Evolutionary conservation across 2,888 invertebrate genomes (phyloP).

Genomic region (Leptopterna dolabrata): DNA sequence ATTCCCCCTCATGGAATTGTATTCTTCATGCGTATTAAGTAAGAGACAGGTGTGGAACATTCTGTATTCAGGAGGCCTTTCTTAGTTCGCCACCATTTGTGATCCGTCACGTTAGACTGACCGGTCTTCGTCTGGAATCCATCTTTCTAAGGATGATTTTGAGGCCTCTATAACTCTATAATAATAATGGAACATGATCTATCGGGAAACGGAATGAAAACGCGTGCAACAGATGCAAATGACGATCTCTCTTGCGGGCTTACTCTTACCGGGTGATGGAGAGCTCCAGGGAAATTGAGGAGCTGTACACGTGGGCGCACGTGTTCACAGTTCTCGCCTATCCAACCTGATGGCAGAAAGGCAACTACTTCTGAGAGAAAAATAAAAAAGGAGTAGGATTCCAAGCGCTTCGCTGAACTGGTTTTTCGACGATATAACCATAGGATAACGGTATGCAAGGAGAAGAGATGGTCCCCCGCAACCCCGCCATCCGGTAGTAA

Average conservation of each 20-base stretch:
- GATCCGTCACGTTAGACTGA: too few species aligned
- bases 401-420: constrained; percentile 21
- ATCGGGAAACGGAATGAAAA: not conserved
- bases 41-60: too few species aligned
- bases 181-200: not conserved
- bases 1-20: too few species aligned
- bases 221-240: not conserved
- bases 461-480: not conserved
- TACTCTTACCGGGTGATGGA: not conserved
- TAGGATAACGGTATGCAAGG: constrained; percentile 37
- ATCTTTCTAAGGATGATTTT: not conserved
- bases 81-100: too few species aligned
- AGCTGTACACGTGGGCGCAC: not conserved
- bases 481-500: not conserved
- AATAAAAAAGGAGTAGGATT: not conserved
- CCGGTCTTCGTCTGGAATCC: too few species aligned
- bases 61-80: too few species aligned
- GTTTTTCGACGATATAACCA: constrained; percentile 43
- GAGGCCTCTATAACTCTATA: too few species aligned
- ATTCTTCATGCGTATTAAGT: too few species aligned
- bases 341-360: constrained; percentile 1
- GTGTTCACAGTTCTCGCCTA: constrained; percentile 6
- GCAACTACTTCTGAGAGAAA: constrained; percentile 3
- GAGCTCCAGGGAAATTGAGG: not conserved
- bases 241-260: not conserved